Evolutionary conservation across 1,140 invertebrate species (phyloP).

Genomic region (Bombus huntii): DNA sequence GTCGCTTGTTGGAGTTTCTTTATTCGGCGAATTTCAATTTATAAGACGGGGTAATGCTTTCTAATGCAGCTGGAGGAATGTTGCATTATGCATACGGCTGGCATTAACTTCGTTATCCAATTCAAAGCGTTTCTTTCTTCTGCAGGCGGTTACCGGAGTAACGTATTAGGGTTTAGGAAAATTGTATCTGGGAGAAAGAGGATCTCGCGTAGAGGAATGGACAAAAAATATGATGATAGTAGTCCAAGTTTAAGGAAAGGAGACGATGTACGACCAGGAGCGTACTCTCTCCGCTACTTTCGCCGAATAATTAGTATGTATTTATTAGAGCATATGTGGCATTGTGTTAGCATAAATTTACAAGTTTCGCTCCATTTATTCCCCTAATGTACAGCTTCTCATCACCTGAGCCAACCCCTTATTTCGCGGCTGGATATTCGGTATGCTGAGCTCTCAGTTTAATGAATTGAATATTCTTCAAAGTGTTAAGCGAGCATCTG

Average conservation of each 20-base stretch:
- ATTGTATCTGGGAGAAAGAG: not conserved
- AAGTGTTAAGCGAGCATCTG: not conserved
- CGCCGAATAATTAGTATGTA: slow-evolving; percentile 10
- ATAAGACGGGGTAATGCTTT: not conserved
- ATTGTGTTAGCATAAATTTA: slow-evolving; percentile 9
- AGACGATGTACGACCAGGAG: not conserved
- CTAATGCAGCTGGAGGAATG: not conserved
- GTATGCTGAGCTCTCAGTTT: not conserved
- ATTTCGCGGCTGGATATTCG: not conserved
- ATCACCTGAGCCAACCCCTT: not conserved
- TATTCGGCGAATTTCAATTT: not conserved
- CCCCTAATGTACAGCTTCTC: not conserved
- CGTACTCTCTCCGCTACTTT: not conserved
- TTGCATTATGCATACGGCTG: slow-evolving; percentile 14
- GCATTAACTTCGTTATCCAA: slow-evolving; percentile 18
- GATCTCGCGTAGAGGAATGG: not conserved
- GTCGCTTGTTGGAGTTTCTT: not conserved
- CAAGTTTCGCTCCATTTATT: not conserved
- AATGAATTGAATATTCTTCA: not conserved
- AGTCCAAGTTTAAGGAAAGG: not conserved
- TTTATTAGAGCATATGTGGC: slow-evolving; percentile 4
- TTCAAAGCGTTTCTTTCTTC: slow-evolving; percentile 3
- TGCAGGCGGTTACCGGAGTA: not conserved
- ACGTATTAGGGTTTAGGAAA: slow-evolving; percentile 23
- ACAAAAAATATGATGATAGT: not conserved